Conservation (phyloP, 2,113 vertebrate species). For the Symphodus melops region DNA sequence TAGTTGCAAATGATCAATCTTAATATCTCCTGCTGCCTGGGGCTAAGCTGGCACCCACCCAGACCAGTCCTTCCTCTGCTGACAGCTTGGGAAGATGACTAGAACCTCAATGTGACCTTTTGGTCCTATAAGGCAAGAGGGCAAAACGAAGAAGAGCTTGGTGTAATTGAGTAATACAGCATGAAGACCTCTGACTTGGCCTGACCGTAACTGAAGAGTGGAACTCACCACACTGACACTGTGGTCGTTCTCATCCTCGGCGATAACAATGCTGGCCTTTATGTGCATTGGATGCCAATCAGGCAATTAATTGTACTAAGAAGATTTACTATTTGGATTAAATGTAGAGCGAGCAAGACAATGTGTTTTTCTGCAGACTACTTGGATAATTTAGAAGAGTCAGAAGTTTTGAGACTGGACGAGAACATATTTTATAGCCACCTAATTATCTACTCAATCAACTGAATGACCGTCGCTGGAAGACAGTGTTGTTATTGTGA, state of each 20-base stretch:
- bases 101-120: conserved; percentile 72
- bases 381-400: conserved; percentile 26
- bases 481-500: conserved; percentile 56
- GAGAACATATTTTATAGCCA: neutral
- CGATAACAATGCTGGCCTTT: conserved; percentile 41
- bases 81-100: conserved; percentile 63
- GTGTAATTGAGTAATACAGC: conserved; percentile 75
- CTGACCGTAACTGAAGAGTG: conserved; percentile 44
- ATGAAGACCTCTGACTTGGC: conserved; percentile 74
- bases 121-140: conserved; percentile 54
- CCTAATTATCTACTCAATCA: conserved; percentile 33
- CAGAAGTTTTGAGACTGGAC: neutral
- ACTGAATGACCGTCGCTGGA: conserved; percentile 19
- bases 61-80: conserved; percentile 62
- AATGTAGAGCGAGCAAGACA: neutral
- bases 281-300: conserved; percentile 32
- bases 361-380: neutral
- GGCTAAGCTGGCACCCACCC: conserved; percentile 50
- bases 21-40: conserved; percentile 61
- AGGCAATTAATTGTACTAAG: conserved; percentile 33
- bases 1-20: conserved; percentile 51
- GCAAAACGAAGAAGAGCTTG: conserved; percentile 52
- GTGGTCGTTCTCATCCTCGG: conserved; percentile 45
- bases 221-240: conserved; percentile 48
- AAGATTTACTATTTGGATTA: conserved; percentile 40